phyloP scores from a whole-genome alignment of 2,113 vertebrate species.

The Xiphias gladius region DNA sequence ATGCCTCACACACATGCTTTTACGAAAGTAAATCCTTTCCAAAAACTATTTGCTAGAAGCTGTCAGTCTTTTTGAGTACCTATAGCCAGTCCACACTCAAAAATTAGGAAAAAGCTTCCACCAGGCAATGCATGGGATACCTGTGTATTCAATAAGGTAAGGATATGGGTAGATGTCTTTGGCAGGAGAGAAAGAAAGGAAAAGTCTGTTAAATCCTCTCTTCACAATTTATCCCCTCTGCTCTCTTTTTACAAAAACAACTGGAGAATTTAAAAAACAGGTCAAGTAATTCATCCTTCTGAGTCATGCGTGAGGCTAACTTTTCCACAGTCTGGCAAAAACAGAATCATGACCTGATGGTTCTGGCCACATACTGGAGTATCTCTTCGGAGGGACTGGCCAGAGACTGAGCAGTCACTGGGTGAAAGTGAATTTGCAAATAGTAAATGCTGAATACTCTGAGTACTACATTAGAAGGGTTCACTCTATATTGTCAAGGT shows the following conservation, averaged over 20 bases:
- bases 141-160: conserved; percentile 85
- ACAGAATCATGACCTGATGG: conserved; percentile 35
- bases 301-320: conserved; percentile 67
- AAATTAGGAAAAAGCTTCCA: conserved; percentile 27
- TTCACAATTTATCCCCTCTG: not conserved
- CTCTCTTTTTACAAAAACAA: conserved; percentile 46
- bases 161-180: conserved; percentile 87
- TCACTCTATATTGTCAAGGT: not conserved
- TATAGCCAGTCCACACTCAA: conserved; percentile 37
- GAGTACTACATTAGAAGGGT: not conserved
- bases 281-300: conserved; percentile 55
- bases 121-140: conserved; percentile 68
- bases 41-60: conserved; percentile 2
- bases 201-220: conserved; percentile 51
- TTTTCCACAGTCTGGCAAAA: conserved; percentile 68
- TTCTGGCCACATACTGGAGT: conserved; percentile 17
- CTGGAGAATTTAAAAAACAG: conserved; percentile 55
- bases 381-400: conserved; percentile 16
- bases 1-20: conserved; percentile 59
- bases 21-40: conserved; percentile 16
- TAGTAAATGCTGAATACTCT: not conserved
- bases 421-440: not conserved
- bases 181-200: conserved; percentile 55
- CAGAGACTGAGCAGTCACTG: conserved; percentile 2
- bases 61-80: conserved; percentile 1